Evolutionary conservation across 2,797 vertebrate genomes (phyloP).

Genomic region (Macropus fuliginosus): DNA sequence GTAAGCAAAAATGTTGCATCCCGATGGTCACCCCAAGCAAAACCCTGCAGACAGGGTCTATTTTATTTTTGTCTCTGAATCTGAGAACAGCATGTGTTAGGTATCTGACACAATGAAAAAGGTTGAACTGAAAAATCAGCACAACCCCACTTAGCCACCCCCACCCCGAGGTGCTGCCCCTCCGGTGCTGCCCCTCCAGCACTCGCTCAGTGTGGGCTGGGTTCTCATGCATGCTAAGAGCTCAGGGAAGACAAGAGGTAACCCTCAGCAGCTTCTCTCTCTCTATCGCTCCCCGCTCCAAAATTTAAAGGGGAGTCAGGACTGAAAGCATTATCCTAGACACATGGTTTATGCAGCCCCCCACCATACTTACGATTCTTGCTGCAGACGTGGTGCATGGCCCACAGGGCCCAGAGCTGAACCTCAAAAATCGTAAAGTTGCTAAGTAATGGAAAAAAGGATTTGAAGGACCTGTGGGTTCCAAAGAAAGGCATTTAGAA

Average conservation of each 20-base stretch:
- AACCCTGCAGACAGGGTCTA: not conserved
- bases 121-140: no score
- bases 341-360: not conserved
- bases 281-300: not conserved
- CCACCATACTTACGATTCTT: conserved; percentile 91
- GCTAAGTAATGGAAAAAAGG: conserved; percentile 93
- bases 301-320: no score
- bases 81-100: not conserved
- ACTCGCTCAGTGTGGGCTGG: not conserved
- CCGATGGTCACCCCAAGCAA: not conserved
- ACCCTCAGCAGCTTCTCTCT: not conserved
- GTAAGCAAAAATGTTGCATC: not conserved
- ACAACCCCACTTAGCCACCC: not conserved
- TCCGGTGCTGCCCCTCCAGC: no score
- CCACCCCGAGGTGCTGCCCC: not conserved
- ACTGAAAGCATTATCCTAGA: not conserved
- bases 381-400: conserved; percentile 95
- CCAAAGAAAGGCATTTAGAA: conserved; percentile 55
- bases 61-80: not conserved
- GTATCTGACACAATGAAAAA: not conserved
- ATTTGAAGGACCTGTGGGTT: conserved; percentile 90
- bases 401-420: conserved; percentile 96
- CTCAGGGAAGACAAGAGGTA: not conserved
- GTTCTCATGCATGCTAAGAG: not conserved
- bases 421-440: conserved; percentile 92